Conservation (phyloP, 2,797 vertebrate genomes). For the Gymnothorax reevesii region DNA sequence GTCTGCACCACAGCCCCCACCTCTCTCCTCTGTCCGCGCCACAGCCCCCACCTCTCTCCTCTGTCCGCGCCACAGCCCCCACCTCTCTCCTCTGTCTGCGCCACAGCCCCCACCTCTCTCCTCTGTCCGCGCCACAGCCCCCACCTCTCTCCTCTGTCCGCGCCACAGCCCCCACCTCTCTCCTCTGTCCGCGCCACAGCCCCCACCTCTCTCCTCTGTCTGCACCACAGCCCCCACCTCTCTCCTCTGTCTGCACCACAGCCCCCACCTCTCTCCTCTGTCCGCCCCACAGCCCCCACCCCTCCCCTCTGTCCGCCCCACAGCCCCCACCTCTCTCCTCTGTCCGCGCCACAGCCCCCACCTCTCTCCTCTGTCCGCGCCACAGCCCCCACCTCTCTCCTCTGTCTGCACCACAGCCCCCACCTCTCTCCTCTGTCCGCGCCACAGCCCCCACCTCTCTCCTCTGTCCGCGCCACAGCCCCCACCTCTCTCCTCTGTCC, state of each 20-base stretch:
- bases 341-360: no score
- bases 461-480: no score
- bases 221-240: neutral
- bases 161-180: neutral
- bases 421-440: no score
- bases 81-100: neutral
- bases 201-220: neutral
- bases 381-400: no score
- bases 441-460: no score
- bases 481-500: no score
- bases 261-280: neutral
- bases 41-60: neutral
- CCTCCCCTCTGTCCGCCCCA: no score
- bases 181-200: neutral
- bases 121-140: neutral
- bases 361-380: no score
- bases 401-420: no score
- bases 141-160: neutral
- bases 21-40: neutral
- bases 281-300: neutral
- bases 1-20: neutral
- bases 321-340: no score
- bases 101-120: neutral
- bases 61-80: neutral
- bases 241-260: neutral